phyloP scores from a whole-genome alignment of 2,888 invertebrate genomes.

The Callinectes sapidus region DNA sequence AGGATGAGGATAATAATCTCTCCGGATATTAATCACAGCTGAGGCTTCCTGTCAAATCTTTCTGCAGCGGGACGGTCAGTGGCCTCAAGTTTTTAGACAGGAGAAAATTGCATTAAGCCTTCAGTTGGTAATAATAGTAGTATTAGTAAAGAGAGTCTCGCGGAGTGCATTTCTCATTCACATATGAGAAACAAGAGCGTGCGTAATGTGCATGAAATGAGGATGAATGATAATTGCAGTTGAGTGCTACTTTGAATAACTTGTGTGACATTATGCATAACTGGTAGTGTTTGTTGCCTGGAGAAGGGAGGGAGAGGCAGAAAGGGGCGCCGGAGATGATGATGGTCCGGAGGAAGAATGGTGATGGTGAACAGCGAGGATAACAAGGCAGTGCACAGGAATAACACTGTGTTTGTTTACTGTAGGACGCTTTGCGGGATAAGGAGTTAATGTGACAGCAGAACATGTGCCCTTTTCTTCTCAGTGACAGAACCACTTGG shows the following conservation, averaged over 20 bases:
- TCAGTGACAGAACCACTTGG: conserved; percentile 27
- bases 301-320: not conserved
- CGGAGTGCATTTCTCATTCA: not conserved
- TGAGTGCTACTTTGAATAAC: conserved; percentile 23
- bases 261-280: conserved; percentile 23
- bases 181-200: not conserved
- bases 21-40: not conserved
- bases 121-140: not conserved
- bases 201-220: conserved; percentile 19
- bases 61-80: not conserved
- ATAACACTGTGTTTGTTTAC: conserved; percentile 30
- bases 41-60: not conserved
- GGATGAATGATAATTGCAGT: conserved; percentile 28
- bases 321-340: not conserved
- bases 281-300: not conserved
- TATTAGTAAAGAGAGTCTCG: not conserved
- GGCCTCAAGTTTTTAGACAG: not conserved
- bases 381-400: conserved; percentile 19
- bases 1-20: conserved; percentile 12
- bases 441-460: conserved; percentile 20
- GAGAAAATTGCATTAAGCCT: not conserved
- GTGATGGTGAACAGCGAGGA: not conserved
- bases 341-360: not conserved
- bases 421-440: not conserved
- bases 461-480: conserved; percentile 15